A percentile compares a stretch with the other conserved stretches of the same genome.
Conservation (phyloP, 2,888 invertebrate species). For the Dicycla oo region DNA sequence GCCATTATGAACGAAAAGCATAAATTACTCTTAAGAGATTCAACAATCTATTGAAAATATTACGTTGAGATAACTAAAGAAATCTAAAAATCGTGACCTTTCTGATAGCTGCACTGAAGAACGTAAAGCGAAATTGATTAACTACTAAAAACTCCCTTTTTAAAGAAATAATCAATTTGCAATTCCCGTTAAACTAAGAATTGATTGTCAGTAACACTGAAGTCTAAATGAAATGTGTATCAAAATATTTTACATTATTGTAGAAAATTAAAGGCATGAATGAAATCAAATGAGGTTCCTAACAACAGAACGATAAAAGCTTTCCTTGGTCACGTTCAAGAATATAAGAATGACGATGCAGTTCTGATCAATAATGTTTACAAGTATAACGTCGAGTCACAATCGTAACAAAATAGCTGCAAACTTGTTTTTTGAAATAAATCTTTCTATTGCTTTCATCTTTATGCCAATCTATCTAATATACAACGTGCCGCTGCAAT, state of each 20-base stretch:
- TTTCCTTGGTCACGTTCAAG: constrained; percentile 29
- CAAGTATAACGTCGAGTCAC: neutral
- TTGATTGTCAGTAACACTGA: constrained; percentile 10
- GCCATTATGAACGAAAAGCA: neutral
- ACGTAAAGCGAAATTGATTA: constrained; percentile 2
- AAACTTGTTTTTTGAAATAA: neutral
- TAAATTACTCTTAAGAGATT: neutral
- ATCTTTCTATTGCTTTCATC: neutral
- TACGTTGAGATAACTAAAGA: neutral
- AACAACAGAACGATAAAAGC: constrained; percentile 13
- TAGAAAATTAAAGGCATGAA: neutral
- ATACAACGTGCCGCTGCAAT: too few relatives aligned
- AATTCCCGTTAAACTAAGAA: constrained; percentile 8
- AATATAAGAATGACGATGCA: constrained; percentile 21
- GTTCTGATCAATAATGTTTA: constrained; percentile 15
- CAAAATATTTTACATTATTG: neutral
- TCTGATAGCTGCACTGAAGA: constrained; percentile 7
- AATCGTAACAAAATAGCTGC: neutral
- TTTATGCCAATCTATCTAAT: too few relatives aligned
- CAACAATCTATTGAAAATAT: neutral
- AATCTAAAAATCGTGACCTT: constrained; percentile 2
- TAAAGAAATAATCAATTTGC: neutral
- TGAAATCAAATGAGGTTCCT: neutral
- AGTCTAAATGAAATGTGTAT: constrained; percentile 4
- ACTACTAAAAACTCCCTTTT: neutral